Evolutionary conservation across 2,113 vertebrate genomes (phyloP), one percentile per base, ranked within the genome.

Genomic region (Ctenomys sociabilis): DNA sequence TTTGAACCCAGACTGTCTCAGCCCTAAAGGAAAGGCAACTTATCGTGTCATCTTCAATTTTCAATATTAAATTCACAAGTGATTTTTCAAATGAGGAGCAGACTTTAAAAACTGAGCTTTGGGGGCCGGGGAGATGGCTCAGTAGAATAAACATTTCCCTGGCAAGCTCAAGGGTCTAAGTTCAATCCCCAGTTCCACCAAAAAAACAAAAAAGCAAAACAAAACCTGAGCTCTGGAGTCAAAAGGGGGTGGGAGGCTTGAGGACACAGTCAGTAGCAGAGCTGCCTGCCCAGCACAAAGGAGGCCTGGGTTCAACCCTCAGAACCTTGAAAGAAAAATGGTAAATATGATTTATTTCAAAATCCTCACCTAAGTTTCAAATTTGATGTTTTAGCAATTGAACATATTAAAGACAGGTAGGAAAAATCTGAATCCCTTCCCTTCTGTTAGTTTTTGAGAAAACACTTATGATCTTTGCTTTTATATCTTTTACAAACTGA

Each of bases 81-180:
- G 26, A 54, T 45, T 82, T 85, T 95, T 88, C 84, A 66, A 83
- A 66, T n/a, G 89, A 92, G 45, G 3, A 77, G 37, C 54, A 72
- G 66, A 52, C 61, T 94, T 90, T 78, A n/a, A 96, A 87, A 84
- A n/a, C 2, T 40, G 45, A n/a, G 26, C 61, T 85, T 66, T 54
- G 21, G 85, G 68, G 4, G 22, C n/a, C n/a, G n/a, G n/a, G n/a
- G n/a, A n/a, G n/a, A n/a, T n/a, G n/a, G n/a, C n/a, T n/a, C n/a
- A n/a, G n/a, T n/a, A n/a, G n/a, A n/a, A n/a, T n/a, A n/a, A n/a
- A n/a, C n/a, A n/a, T n/a, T n/a, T n/a, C n/a, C n/a, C n/a, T n/a
- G n/a, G n/a, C n/a, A n/a, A n/a, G n/a, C n/a, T n/a, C n/a, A n/a
- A n/a, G n/a, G n/a, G n/a, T n/a, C n/a, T n/a, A n/a, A n/a, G n/a